Base-by-base conservation (phyloP, 1,140 invertebrate genomes). In the Lordiphosa collinella region DNA sequence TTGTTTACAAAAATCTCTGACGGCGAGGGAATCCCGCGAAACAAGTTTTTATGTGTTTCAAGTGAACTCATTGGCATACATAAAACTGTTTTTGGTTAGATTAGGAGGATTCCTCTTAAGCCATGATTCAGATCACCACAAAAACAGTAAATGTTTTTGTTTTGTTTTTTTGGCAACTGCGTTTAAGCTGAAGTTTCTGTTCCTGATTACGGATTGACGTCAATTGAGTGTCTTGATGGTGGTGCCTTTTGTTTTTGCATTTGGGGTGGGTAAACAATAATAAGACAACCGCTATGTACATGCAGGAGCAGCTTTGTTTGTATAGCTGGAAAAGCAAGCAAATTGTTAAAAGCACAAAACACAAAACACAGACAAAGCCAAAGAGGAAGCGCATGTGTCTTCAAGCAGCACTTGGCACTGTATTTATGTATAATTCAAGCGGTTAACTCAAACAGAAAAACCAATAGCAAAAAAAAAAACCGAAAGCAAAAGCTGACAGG, bases 371-470 rank as follows among this genome's bases (percentile, higher is more conserved):
- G 43, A 38, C 38, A 66, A 66, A 66, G 25, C 36, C 41, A 37
- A 70, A 79, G 76, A 79, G 75, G 75, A 79, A 79, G 71, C 75
- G 75, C 75, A 79, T 79, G 75, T 82, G 76, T 82, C 70, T 82
- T 79, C 35, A 59, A 82, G 75, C 76, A 51, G 74, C 76, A 79
- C 75, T 79, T 82, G 70, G 54, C 34, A 29, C 7, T 51, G 40
- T 61, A 56, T 35, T 66, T 66, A 34, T 66, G 63, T 63, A 66
- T 66, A 57, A 40, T 66, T 46, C 46, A 46, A 40, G 18, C 29
- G 41, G 40, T 13, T 53, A 40, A 67, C 41, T 48, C 8, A 16
- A 40, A 64, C 64, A 68, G 59, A 68, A 44, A 44, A 44, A 9
- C n/a, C 11, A 44, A 13, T 6, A 9, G 5, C 0, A 3, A 25